These are phyloP conservation scores for Capromys pilorides DNA, from an alignment of 2,797 vertebrate genomes.

Conservation along the genomic window DNA sequence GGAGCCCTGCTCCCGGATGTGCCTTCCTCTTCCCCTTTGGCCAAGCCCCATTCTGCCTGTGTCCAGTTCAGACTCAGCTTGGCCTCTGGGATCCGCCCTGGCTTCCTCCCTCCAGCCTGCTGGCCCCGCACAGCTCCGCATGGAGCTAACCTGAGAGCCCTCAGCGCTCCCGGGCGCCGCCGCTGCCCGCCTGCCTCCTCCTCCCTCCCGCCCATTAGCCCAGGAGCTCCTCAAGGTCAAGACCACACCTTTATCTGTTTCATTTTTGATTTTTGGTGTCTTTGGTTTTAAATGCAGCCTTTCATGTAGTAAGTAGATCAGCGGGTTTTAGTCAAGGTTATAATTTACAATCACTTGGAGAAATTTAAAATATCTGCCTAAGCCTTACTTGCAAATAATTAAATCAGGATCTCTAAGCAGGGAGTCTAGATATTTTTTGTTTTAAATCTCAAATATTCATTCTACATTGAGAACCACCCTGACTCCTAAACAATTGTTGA, in stretches of 20 bases:
- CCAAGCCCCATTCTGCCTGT: too few species aligned
- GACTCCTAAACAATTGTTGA: not conserved
- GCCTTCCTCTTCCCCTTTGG: not conserved
- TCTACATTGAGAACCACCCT: not conserved
- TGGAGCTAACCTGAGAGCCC: rapidly evolving
- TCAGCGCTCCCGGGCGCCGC: too few species aligned
- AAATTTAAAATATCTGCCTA: not conserved
- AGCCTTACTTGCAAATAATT: not conserved
- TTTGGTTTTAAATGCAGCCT: not conserved
- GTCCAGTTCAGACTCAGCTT: not conserved
- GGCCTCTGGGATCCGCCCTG: not conserved
- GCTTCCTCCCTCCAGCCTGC: too few species aligned
- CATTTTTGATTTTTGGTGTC: not conserved
- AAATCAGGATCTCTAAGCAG: not conserved
- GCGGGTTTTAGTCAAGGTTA: not conserved
- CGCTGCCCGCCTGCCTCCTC: rapidly evolving
- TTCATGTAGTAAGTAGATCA: not conserved
- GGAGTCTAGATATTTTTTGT: not conserved
- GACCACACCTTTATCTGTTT: not conserved
- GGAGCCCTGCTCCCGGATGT: rapidly evolving
- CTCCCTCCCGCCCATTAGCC: not conserved
- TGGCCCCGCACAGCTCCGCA: rapidly evolving
- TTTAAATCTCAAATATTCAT: not conserved
- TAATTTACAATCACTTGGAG: not conserved
- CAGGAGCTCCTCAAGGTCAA: not conserved